Conservation (phyloP, 1,140 invertebrate genomes). For the Pomacea maculata region DNA sequence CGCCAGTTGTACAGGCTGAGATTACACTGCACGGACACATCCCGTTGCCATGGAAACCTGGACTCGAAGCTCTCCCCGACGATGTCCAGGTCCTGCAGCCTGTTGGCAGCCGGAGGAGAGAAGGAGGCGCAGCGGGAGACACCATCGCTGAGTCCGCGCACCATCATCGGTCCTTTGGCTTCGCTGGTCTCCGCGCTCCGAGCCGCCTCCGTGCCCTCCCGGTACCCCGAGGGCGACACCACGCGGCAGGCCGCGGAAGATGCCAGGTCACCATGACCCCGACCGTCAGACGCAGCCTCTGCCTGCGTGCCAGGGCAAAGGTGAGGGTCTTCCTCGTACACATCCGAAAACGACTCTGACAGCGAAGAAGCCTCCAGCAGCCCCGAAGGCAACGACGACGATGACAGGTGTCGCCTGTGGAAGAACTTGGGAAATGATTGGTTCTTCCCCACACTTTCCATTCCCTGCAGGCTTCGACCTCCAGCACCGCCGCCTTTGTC, state of each 20-base stretch:
- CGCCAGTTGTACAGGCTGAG: neutral
- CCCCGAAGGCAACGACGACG: conserved; percentile 22
- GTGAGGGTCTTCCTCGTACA: conserved; percentile 24
- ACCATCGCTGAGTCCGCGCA: neutral
- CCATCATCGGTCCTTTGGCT: neutral
- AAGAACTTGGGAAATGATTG: neutral
- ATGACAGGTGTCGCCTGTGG: conserved; percentile 20
- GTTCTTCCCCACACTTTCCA: neutral
- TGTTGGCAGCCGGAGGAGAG: conserved; percentile 2
- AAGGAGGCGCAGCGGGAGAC: conserved; percentile 9
- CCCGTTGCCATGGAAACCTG: conserved; percentile 63
- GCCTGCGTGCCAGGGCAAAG: neutral
- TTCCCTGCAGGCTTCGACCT: neutral
- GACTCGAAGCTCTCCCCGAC: conserved; percentile 56
- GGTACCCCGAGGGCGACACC: neutral
- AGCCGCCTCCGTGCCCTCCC: neutral
- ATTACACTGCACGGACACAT: conserved; percentile 61
- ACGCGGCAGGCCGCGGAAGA: neutral
- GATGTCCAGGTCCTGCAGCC: conserved; percentile 51
- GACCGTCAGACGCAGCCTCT: neutral
- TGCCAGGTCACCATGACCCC: neutral
- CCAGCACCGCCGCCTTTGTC: neutral
- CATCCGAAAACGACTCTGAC: conserved; percentile 11
- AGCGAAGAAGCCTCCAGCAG: conserved; percentile 21
- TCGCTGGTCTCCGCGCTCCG: neutral